phyloP scores from a whole-genome alignment of 2,797 vertebrate genomes.

The Rhinoraja longicauda region DNA sequence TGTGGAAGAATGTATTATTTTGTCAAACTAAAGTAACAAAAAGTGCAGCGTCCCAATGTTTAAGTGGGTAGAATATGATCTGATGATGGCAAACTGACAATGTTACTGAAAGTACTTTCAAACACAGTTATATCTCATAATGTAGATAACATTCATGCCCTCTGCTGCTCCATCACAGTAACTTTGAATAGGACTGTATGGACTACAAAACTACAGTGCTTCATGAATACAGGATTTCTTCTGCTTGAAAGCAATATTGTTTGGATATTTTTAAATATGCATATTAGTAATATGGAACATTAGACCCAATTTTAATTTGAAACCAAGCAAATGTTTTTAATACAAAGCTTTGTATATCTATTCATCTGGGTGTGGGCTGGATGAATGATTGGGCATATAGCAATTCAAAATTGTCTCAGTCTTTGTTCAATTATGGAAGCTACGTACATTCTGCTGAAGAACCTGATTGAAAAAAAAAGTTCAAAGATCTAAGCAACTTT shows the following conservation, averaged over 20 bases:
- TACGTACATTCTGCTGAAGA: neutral
- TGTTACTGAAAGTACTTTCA: conserved; percentile 18
- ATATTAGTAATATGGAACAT: neutral
- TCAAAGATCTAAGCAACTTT: neutral
- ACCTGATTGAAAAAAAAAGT: neutral
- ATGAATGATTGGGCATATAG: neutral
- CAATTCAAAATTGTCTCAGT: neutral
- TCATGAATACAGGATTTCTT: conserved; percentile 10
- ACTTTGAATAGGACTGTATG: conserved; percentile 15
- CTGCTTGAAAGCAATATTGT: neutral
- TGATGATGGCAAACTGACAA: conserved; percentile 13
- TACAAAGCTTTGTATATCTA: neutral
- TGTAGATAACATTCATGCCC: neutral
- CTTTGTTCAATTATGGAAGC: neutral
- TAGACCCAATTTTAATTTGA: neutral
- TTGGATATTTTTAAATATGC: neutral
- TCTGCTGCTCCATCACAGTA: neutral
- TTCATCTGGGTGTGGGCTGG: neutral
- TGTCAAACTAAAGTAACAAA: conserved; percentile 7
- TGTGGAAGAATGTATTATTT: neutral
- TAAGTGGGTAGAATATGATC: neutral
- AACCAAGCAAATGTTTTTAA: neutral
- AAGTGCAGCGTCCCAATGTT: neutral
- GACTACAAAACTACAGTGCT: neutral
- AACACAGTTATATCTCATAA: conserved; percentile 20